Base-by-base conservation (phyloP, 2,797 vertebrate genomes). In the Manis javanica region DNA sequence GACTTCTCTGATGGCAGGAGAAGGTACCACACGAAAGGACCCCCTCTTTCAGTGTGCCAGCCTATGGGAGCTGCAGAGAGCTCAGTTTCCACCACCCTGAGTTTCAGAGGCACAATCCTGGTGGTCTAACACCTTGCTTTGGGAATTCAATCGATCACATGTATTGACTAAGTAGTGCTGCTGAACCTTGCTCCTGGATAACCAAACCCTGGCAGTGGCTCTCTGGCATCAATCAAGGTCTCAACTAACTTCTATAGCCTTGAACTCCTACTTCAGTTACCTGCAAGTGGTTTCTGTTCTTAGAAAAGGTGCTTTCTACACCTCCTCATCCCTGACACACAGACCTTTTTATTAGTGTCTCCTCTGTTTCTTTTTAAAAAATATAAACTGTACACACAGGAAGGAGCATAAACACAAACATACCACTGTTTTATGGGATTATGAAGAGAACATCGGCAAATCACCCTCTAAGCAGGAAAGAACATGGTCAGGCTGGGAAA, bases 71-170 rank as follows among this genome's bases (percentile, higher is more conserved):
- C 19, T 39, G 19, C 42, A 55, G 39, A 51, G 77, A 57, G 18
- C 18, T 77, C 29, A 64, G 3, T 71, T 81, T 77, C 59, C 23
- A 64, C 24, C 39, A 59, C 23, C 13, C 12, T 5, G 53, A 88
- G 21, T 16, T 71, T 84, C 59, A n/a, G 53, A 83, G 51, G 31
- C 14, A 37, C 3, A 8, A 11, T 82, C 34, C 57, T 64, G 29
- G n/a, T 69, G 53, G 29, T 87, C 63, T 79, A 34, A 64, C 34
- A 75, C 13, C 21, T 90, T 37, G 23, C 16, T 34, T 61, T 37
- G n/a, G 61, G 46, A 92, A 92, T 81, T 92, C 59, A 75, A 75
- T 90, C 53, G 88, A 61, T 68, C 26, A 64, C 51, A 24, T 91
- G 61, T 59, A 59, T 93, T 78, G 69, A 68, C 49, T 66, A 66